A percentile compares a stretch with the other conserved stretches of the same genome.
Conservation (phyloP, 2,797 vertebrate genomes). For the Lagorchestes hirsutus region DNA sequence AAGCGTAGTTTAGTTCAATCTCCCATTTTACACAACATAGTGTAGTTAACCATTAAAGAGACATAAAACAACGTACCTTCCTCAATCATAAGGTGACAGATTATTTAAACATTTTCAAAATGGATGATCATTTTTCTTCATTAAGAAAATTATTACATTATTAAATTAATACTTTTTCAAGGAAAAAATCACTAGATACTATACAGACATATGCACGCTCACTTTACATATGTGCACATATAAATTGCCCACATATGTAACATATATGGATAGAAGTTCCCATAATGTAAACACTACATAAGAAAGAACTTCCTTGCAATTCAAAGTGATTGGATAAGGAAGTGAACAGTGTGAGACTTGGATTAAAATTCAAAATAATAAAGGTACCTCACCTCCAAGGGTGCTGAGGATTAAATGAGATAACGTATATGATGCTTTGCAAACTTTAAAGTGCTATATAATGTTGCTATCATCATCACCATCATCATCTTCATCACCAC, state of each 20-base stretch:
- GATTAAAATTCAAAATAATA: not conserved
- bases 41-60: not conserved
- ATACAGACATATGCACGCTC: not conserved
- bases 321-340: not conserved
- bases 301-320: not conserved
- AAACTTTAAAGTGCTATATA: not conserved
- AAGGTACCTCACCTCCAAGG: not conserved
- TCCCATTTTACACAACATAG: not conserved
- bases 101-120: not conserved
- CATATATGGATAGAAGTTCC: not conserved
- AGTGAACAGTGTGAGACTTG: not conserved
- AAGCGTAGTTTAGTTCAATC: not conserved
- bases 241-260: not conserved
- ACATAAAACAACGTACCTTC: not conserved
- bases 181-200: not conserved
- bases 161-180: not conserved
- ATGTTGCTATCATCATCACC: not conserved
- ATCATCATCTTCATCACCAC: not conserved
- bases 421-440: not conserved
- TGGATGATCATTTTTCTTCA: not conserved
- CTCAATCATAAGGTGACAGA: not conserved
- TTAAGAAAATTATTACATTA: not conserved
- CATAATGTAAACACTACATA: not conserved
- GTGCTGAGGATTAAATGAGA: not conserved
- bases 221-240: not conserved